Conservation (phyloP, 2,797 vertebrate genomes). For the Sebastolobus altivelis region DNA sequence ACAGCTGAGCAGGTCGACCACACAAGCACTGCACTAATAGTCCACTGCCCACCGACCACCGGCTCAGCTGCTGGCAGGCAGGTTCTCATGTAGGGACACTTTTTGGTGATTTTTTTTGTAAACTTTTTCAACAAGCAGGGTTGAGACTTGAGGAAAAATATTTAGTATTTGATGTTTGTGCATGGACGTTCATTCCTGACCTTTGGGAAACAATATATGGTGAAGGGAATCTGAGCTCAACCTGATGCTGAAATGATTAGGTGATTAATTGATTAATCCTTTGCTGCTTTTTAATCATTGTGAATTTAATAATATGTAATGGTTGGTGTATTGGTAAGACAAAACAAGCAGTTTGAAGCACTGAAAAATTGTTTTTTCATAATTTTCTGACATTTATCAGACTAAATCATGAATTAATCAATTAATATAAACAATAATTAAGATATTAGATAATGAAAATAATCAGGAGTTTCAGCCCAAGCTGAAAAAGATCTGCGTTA, state of each 20-base stretch:
- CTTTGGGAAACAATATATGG: background rate
- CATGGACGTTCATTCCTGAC: background rate
- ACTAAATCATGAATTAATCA: background rate
- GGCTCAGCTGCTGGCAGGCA: constrained; percentile 45
- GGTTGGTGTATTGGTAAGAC: background rate
- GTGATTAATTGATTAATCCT: background rate
- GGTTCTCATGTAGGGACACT: constrained; percentile 11
- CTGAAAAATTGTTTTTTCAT: background rate
- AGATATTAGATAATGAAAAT: background rate
- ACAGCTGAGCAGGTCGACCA: constrained; percentile 37
- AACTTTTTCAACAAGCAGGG: constrained; percentile 34
- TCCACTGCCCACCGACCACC: constrained; percentile 34
- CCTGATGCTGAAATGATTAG: background rate
- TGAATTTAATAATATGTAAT: background rate
- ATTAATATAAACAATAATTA: background rate
- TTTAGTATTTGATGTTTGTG: constrained; percentile 12
- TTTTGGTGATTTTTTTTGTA: constrained; percentile 42
- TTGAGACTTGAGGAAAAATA: constrained; percentile 15
- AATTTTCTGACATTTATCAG: background rate
- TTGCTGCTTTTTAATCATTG: background rate
- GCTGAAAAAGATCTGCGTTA: background rate
- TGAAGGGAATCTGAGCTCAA: background rate
- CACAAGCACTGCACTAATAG: constrained; percentile 33
- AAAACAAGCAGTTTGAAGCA: background rate
- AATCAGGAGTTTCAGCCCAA: background rate